Evolutionary conservation across 1,140 invertebrate species (phyloP), one percentile per base, ranked within the genome.

Genomic region (Ladona fulva): DNA sequence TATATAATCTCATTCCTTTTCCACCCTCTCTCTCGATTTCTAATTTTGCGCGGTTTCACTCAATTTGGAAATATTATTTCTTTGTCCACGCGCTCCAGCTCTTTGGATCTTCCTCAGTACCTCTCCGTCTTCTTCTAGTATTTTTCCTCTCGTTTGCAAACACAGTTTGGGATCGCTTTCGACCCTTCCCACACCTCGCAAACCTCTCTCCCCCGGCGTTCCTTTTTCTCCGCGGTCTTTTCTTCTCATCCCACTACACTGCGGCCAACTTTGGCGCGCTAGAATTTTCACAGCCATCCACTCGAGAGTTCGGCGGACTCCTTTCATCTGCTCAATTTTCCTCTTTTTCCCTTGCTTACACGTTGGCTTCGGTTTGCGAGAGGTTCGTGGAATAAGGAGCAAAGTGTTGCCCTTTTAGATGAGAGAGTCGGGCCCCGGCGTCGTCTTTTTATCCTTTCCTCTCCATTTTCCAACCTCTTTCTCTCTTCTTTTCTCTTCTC

Each of bases 321-420:
- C 85, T 84, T 85, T 85, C 84, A 85, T 85, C 82, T 85, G 85
- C 85, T 85, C 85, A 83, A 84, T 83, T 83, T 81, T 80, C 76
- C 78, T 80, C 82, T 82, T 78, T 81, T 82, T 80, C 80, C 77
- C 77, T 80, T n/a, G n/a, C 74, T 73, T 78, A 74, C 76, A 74
- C 79, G 77, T n/a, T n/a, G n/a, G n/a, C n/a, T n/a, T n/a, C n/a
- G n/a, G n/a, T n/a, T n/a, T n/a, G n/a, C n/a, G n/a, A n/a, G n/a
- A n/a, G n/a, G n/a, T n/a, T n/a, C n/a, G n/a, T 79, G 74, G 80
- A 85, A 84, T 86, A 85, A 85, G 84, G 83, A 84, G 84, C 84
- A 84, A n/a, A n/a, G n/a, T n/a, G 83, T 84, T 81, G 81, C 37
- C 19, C 19, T 22, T 37, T 37, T 37, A 8, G n/a, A n/a, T n/a